phyloP scores from a whole-genome alignment of 2,888 invertebrate genomes.

The Notodonta ziczac region DNA sequence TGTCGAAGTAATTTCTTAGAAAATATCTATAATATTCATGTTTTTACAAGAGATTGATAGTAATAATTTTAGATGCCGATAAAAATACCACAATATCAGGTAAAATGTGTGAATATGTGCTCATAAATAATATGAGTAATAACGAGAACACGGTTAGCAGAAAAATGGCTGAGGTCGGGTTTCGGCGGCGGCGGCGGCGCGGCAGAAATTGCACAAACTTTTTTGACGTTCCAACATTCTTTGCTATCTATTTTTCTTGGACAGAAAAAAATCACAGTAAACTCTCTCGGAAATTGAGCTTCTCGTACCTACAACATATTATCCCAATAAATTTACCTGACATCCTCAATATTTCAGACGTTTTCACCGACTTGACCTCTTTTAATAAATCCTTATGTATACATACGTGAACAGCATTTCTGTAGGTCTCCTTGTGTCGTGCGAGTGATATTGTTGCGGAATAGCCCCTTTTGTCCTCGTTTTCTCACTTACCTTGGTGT shows the following conservation, averaged over 20 bases:
- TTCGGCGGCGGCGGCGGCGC: slow-evolving; percentile 23
- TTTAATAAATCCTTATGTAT: slow-evolving; percentile 72
- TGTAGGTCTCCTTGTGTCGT: slow-evolving; percentile 34
- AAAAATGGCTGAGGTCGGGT: slow-evolving; percentile 26
- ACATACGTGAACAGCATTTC: slow-evolving; percentile 49
- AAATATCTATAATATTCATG: background rate
- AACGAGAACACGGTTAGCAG: slow-evolving; percentile 8
- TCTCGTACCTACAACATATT: slow-evolving; percentile 75
- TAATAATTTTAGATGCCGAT: background rate
- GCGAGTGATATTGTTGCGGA: slow-evolving; percentile 39
- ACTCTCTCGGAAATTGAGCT: slow-evolving; percentile 71
- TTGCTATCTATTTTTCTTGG: slow-evolving; percentile 55
- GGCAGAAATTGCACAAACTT: slow-evolving; percentile 41
- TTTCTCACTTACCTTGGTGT: background rate
- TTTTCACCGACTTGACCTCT: slow-evolving; percentile 76
- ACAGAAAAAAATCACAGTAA: slow-evolving; percentile 74
- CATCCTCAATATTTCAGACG: slow-evolving; percentile 80
- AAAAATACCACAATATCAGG: slow-evolving; percentile 1
- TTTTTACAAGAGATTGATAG: background rate
- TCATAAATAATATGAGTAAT: slow-evolving; percentile 10
- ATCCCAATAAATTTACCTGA: slow-evolving; percentile 81
- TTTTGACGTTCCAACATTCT: slow-evolving; percentile 45
- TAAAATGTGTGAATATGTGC: slow-evolving; percentile 1
- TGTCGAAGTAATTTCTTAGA: background rate
- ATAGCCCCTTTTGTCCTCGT: slow-evolving; percentile 27